Evolutionary conservation across 2,113 vertebrate genomes (phyloP), one percentile per base, ranked within the genome.

Genomic region (Corvus hawaiiensis): DNA sequence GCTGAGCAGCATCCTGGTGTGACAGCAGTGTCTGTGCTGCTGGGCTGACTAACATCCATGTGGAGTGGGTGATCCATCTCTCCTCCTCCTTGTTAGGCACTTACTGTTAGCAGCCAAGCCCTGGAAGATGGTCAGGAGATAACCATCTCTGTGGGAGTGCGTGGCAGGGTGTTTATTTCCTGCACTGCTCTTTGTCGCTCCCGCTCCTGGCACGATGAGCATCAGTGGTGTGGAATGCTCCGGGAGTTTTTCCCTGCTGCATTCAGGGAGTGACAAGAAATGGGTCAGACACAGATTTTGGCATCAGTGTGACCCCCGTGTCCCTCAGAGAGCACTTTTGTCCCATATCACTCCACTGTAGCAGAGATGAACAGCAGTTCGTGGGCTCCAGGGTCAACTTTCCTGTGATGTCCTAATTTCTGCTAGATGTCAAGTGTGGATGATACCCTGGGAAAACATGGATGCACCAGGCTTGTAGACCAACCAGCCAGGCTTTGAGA

Each of bases 241-340:
- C 2, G 2, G 55, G 33, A 59, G 35, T 16, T 58, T 88, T 85
- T 58, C 69, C 59, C 22, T 51, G 64, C 90, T 13, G 43, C 16
- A 1, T 1, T 7, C 22, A 14, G 56, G 64, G 43, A 67, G 32
- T 30, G 10, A 49, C 8, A 56, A 66, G 43, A 84, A 89, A 81
- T 6, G 10, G 80, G 55, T 20, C 89, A 62, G 77, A 32, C 23
- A 21, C 11, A 7, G 55, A 23, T 74, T 73, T 76, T 83, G 19
- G 71, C 11, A 32, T 74, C 2, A 0, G 1, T 8, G 52, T 72
- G 39, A 46, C 22, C 32, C 16, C 1, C 0, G 0, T 43, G 44
- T 87, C 67, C 11, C 13, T 68, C 59, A n/a, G 32, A 46, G 55
- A 79, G 49, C 10, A 7, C 27, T 76, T 37, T 16, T 16, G 59